Evolutionary conservation across 2,888 invertebrate species (phyloP), one percentile per base, ranked within the genome.

Genomic region (Alloscopus bannaensis): DNA sequence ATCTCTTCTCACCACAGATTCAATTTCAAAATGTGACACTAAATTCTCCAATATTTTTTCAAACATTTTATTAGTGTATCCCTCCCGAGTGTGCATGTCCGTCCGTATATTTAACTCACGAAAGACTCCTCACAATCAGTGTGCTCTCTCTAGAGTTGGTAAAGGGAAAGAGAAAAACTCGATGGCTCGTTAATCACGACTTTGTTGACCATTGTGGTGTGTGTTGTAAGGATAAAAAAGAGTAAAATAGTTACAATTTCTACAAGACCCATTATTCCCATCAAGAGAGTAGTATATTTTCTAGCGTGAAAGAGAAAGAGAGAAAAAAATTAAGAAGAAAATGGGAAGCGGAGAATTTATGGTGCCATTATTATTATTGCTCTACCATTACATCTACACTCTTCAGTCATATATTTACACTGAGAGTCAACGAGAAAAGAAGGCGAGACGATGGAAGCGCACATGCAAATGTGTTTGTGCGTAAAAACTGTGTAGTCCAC

Each of bases 331-430:
- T 47, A n/a, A 47, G 55, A 26, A 26, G 16, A 29, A 3, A 71
- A 71, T 60, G 71, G 60, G 50, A 71, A 71, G 50, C 28, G 13
- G 26, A 57, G 57, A 73, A 73, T 73, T 73, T 73, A 73, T 73
- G 65, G 36, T 73, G 65, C 73, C 65, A 73, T 73, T 73, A 65
- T 73, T 73, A 73, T 73, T 73, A 73, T 73, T 73, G 47, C 73
- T 36, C 65, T 73, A 57, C 73, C 57, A 73, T 73, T 64, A 73
- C 73, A 60, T n/a, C n/a, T n/a, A n/a, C n/a, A n/a, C n/a, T n/a
- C n/a, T n/a, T n/a, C n/a, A n/a, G n/a, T n/a, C n/a, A n/a, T 50
- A 71, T 60, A 47, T 71, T 40, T 40, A 60, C 59, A 18, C n/a
- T 57, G 31, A 22, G 20, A 40, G 45, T 4, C 24, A 45, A 6